These are phyloP conservation scores for Cremastinae sp. DNA, from an alignment of 2,888 invertebrate species.

Conservation along the genomic window DNA sequence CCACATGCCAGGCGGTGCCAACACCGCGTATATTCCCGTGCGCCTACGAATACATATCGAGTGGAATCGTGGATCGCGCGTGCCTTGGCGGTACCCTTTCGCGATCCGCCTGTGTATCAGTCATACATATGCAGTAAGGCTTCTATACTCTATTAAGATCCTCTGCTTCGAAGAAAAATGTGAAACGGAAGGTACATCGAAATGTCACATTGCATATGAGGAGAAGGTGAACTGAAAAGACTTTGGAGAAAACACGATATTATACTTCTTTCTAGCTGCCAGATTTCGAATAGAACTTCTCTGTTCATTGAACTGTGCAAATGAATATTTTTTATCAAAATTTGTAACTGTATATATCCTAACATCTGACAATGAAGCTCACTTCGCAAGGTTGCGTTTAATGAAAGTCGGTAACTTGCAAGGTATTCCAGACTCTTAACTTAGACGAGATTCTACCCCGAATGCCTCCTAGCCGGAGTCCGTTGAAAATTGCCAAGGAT, in stretches of 20 bases:
- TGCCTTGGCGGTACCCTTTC: slow-evolving; percentile 20
- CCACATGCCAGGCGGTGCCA: slow-evolving; percentile 33
- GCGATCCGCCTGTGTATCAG: not conserved
- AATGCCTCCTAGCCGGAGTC: slow-evolving; percentile 3
- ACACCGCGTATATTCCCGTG: slow-evolving; percentile 13
- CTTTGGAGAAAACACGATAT: no score
- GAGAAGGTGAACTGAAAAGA: no score
- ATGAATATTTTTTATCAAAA: no score
- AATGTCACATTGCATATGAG: not conserved
- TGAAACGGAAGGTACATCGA: not conserved
- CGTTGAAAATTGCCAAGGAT: slow-evolving; percentile 30
- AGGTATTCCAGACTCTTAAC: slow-evolving; percentile 31
- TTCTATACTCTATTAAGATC: slow-evolving; percentile 26
- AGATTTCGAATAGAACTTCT: no score
- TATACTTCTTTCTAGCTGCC: no score
- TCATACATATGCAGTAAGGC: slow-evolving; percentile 8
- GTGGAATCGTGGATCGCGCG: slow-evolving; percentile 50
- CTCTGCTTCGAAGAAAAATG: slow-evolving; percentile 7
- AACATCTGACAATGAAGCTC: slow-evolving; percentile 1
- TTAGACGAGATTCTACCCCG: slow-evolving; percentile 33
- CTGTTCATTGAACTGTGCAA: no score
- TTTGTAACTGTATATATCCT: no score
- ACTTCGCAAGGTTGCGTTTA: slow-evolving; percentile 3
- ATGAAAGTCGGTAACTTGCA: slow-evolving; percentile 34
- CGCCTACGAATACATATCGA: slow-evolving; percentile 44